Base-by-base conservation (phyloP, 2,797 vertebrate species). In the Clarias laeviceps region DNA sequence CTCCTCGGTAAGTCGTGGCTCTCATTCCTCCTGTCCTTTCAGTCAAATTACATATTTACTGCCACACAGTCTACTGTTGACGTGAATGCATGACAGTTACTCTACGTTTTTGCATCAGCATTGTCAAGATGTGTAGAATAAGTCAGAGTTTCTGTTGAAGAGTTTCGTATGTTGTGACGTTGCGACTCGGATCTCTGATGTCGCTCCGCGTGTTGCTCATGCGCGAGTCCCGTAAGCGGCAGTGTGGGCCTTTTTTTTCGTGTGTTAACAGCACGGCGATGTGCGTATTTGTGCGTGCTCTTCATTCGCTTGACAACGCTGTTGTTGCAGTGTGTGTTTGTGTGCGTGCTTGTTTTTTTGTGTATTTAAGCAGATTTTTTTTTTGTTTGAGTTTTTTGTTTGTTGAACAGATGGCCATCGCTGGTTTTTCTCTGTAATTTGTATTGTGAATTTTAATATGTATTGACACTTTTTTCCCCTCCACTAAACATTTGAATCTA, bases 1-100 rank as follows among this genome's bases (percentile, higher is more conserved):
- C 29, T 99, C 98, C 84, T 99, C 98, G 86, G 98, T 99, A 96
- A 99, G 97, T 98, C 81, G 90, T 45, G 64, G 22, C 56, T 77
- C 57, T 88, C 85, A 86, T 76, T 82, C 70, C 66, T 79, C 32
- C 29, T 40, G 34, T 64, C 17, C 24, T 79, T 79, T 14, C 27
- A 32, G 27, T 2, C 2, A 15, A 37, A 17, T n/a, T 4, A 79
- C n/a, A 37, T 78, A 62, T 61, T 56, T 74, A 77, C 50, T n/a
- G 18, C 56, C 27, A 29, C 76, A n/a, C 54, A 5, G 61, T 45
- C 8, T 27, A 20, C 29, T 20, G 20, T 3, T 11, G 78, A 37
- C 6, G 4, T 17, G 11, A 78, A n/a, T n/a, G 22, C n/a, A 62
- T 61, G 59, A 64, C 37, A 22, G 37, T 40, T 17, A 14, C 45